Base-by-base conservation (phyloP, 2,888 invertebrate species). In the Lasioglossum pauxillum region DNA sequence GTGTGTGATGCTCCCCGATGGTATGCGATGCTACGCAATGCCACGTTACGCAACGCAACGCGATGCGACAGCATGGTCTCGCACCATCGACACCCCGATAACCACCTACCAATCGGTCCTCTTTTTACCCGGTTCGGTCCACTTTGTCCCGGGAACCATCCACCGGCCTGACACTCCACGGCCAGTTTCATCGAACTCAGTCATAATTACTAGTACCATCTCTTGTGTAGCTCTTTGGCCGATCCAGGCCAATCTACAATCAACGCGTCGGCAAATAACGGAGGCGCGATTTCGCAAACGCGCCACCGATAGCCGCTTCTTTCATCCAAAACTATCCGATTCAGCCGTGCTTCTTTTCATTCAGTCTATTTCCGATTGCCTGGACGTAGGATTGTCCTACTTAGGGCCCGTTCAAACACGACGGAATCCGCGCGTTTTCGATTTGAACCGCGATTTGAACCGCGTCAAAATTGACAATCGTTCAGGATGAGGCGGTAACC, bases 181-280 rank as follows among this genome's bases (percentile, higher is more conserved):
- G 46, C 31, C 44, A 19, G 60, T 75, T 46, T 16, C n/a, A 46
- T 49, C 38, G 7, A 7, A 10, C 8, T 31, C 71, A 19, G 84
- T 92, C 90, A 92, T 92, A 92, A 92, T 93, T 91, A 91, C 90
- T 86, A 81, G 83, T 82, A 84, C 82, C 79, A 86, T 86, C 82
- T 89, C 87, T 88, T 90, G 78, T 27, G 14, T 60, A 60, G 27
- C 27, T 4, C 27, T n/a, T n/a, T 14, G 60, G 27, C 14, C 72
- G 16, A 46, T 91, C 89, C 87, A 89, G 92, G 89, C 89, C 90
- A 91, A 92, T 93, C 90, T 92, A 89, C 90, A 92, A 92, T 93
- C 92, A 93, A 92, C 93, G 86, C 89, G 81, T 88, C 87, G 84
- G 83, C 89, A 89, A 91, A 92, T 90, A 90, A 89, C 86, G 87